Conservation (phyloP, 2,113 vertebrate species). For the Centropristis striata region DNA sequence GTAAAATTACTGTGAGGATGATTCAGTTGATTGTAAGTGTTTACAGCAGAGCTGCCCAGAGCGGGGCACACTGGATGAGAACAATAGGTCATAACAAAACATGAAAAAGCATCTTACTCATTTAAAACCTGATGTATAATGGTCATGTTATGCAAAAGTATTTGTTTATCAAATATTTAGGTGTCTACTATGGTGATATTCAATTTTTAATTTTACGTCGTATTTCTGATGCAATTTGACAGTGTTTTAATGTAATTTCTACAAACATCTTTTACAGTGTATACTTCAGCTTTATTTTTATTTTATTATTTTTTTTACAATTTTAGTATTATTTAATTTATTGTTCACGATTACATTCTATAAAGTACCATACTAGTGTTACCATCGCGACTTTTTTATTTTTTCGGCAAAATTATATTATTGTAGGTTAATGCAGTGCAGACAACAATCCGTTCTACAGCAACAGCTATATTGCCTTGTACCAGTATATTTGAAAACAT, state of each 20-base stretch:
- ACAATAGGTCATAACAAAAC: conserved; percentile 34
- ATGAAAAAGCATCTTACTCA: conserved; percentile 35
- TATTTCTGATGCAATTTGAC: too few species aligned
- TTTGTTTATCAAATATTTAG: background rate
- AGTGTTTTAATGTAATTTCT: too few species aligned
- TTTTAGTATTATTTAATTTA: too few species aligned
- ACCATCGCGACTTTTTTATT: background rate
- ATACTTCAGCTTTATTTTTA: too few species aligned
- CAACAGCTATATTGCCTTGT: background rate
- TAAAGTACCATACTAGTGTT: background rate
- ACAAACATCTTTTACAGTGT: too few species aligned
- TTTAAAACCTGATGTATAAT: conserved; percentile 7
- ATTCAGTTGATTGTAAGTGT: conserved; percentile 57
- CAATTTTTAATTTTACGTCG: too few species aligned
- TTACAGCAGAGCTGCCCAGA: conserved; percentile 50
- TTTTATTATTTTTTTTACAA: background rate
- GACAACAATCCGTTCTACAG: background rate
- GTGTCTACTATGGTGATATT: too few species aligned
- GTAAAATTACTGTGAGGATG: conserved; percentile 28
- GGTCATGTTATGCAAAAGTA: background rate
- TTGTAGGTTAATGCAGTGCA: background rate
- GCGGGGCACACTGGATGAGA: conserved; percentile 27
- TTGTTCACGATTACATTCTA: too few species aligned
- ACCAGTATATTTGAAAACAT: background rate
- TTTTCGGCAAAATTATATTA: background rate